These are phyloP conservation scores for Bufo gargarizans DNA, from an alignment of 2,113 vertebrate species.

Conservation along the genomic window DNA sequence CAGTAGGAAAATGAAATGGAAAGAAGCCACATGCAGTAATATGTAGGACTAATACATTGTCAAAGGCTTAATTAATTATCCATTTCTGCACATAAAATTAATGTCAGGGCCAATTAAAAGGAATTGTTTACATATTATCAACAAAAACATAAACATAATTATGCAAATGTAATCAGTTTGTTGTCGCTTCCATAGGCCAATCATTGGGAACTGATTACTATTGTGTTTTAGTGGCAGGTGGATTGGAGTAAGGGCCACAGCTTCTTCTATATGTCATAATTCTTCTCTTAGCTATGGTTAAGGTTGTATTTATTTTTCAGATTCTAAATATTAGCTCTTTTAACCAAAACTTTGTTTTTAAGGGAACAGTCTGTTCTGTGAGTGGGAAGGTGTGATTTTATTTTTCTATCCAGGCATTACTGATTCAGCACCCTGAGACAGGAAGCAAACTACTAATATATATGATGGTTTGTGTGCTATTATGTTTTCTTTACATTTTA, in stretches of 20 bases:
- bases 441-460: conserved; percentile 8
- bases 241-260: neutral
- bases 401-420: neutral
- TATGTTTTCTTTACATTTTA: neutral
- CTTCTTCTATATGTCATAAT: neutral
- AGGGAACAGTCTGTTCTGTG: conserved; percentile 9
- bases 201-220: neutral
- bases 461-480: neutral
- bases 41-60: neutral
- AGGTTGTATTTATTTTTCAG: neutral
- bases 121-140: conserved; percentile 22
- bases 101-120: conserved; percentile 26
- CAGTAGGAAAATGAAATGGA: neutral
- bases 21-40: neutral
- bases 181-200: neutral
- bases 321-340: neutral
- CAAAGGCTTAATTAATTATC: neutral
- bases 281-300: neutral
- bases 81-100: neutral
- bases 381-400: conserved; percentile 26
- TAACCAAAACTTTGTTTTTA: conserved; percentile 25
- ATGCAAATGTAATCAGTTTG: conserved; percentile 19
- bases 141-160: conserved; percentile 20
- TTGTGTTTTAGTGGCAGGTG: neutral
- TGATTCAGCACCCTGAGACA: neutral